A percentile compares a stretch with the other conserved stretches of the same genome.
Evolutionary conservation across 2,888 invertebrate genomes (phyloP).

Genomic region (Dryadula phaetusa): DNA sequence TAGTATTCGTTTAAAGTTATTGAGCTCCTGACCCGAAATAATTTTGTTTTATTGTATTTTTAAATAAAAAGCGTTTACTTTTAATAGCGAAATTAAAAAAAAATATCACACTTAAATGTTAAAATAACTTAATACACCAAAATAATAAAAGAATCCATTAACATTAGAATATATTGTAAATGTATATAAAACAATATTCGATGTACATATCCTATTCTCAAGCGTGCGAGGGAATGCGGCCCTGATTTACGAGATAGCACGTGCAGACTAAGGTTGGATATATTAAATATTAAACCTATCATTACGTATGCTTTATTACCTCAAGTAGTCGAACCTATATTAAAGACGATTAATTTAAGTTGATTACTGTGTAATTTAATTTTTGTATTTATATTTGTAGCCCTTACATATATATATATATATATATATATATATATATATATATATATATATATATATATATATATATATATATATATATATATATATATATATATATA

Average conservation of each 20-base stretch:
- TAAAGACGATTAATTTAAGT: conserved; percentile 25
- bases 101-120: too few relatives aligned
- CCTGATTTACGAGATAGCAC: conserved; percentile 38
- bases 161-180: too few relatives aligned
- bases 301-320: conserved; percentile 35
- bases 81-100: too few relatives aligned
- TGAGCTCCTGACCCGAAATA: too few relatives aligned
- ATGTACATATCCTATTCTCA: conserved; percentile 6
- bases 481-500: too few relatives aligned
- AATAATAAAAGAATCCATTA: too few relatives aligned
- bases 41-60: too few relatives aligned
- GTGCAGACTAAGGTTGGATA: conserved; percentile 37
- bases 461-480: too few relatives aligned
- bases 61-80: too few relatives aligned
- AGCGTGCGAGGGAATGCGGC: conserved; percentile 33
- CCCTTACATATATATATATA: neutral
- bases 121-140: too few relatives aligned
- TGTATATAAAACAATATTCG: neutral
- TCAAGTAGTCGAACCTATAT: conserved; percentile 32
- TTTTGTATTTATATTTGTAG: neutral
- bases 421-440: neutral
- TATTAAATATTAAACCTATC: conserved; percentile 31
- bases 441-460: neutral
- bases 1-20: too few relatives aligned
- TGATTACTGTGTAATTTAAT: conserved; percentile 12